phyloP scores from a whole-genome alignment of 2,888 invertebrate genomes.

The Hymenopus coronatus region DNA sequence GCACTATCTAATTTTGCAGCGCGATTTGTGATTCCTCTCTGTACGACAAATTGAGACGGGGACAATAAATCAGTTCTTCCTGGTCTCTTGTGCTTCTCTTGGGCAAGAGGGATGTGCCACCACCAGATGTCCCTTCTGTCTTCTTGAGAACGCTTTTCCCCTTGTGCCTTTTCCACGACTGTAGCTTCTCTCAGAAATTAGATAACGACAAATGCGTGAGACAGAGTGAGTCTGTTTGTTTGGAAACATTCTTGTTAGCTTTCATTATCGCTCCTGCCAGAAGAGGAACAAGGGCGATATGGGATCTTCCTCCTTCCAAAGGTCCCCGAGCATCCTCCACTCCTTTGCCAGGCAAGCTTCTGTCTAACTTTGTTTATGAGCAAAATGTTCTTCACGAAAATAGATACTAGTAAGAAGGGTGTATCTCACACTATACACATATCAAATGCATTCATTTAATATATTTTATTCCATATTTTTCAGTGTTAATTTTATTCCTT shows the following conservation, averaged over 20 bases:
- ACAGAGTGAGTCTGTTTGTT: neutral
- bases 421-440: neutral
- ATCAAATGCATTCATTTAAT: neutral
- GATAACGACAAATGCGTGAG: conserved; percentile 6
- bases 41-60: neutral
- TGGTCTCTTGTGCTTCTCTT: neutral
- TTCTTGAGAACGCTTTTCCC: neutral
- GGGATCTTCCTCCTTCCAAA: neutral
- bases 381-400: neutral
- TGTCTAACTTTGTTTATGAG: conserved; percentile 1
- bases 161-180: neutral
- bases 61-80: neutral
- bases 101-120: neutral
- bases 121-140: neutral
- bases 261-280: neutral
- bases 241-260: neutral
- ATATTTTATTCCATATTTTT: neutral
- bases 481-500: neutral
- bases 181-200: neutral
- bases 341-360: neutral
- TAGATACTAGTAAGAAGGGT: neutral
- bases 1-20: no score
- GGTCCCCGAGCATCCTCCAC: neutral
- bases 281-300: neutral
- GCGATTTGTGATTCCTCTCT: neutral